Evolutionary conservation across 2,888 invertebrate genomes (phyloP), one percentile per base, ranked within the genome.

Genomic region (Eristalis intricaria): DNA sequence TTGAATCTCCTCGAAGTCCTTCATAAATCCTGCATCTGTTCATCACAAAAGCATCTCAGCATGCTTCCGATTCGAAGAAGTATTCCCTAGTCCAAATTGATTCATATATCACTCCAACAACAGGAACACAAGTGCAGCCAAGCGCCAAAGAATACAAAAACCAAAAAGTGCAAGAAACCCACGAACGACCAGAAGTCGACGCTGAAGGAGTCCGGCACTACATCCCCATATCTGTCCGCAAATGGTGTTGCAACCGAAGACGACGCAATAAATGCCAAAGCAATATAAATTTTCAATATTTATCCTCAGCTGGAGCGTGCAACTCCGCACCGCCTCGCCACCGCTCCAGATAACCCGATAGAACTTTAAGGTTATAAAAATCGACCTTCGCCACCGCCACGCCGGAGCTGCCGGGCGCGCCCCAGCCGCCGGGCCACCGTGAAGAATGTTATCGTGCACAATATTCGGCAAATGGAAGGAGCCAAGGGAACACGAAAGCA

Each of bases 231-330:
- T 69, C 63, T 19, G 32, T 69, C 40, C 35, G 40, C 74, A 50
- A 75, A 35, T n/a, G 2, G 56, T 66, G 29, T 26, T 77, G 13
- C 38, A 40, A 58, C 19, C 22, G 38, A n/a, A n/a, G n/a, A 22
- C 58, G 32, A 58, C 19, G 64, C 69, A 65, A 64, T 63, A 56
- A 65, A 66, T 64, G 23, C 26, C 35, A 69, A 69, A 58, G 26
- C 40, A 78, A 40, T 56, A 78, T 71, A 58, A 70, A 65, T 71
- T 58, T 58, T 58, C 60, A 56, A 71, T 78, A 71, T 65, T 70
- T 64, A 19, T 35, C 35, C 35, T 43, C 8, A 19, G 4, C n/a
- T 22, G 35, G 29, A 2, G 7, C 40, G 1, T 35, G 26, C 10
- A 66, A 11, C 23, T 15, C 13, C 32, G 1, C 32, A 32, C 1